phyloP scores from a whole-genome alignment of 2,113 vertebrate genomes.

The Malurus cyaneus region DNA sequence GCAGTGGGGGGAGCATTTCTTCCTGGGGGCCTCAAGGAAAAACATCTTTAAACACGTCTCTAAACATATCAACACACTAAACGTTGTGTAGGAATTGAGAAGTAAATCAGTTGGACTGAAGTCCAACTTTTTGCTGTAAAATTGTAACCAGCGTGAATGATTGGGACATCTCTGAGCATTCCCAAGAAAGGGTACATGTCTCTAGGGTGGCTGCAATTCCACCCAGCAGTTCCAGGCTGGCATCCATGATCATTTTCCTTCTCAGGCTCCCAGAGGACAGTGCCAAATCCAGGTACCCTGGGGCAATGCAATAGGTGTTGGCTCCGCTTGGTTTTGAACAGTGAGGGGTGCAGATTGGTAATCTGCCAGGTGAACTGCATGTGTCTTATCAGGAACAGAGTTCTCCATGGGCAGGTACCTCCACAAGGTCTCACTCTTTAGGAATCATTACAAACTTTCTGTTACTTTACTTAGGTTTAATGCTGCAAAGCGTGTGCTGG shows the following conservation, averaged over 20 bases:
- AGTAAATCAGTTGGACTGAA: not conserved
- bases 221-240: accelerated
- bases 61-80: not conserved
- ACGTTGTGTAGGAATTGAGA: not conserved
- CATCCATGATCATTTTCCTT: not conserved
- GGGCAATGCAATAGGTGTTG: not conserved
- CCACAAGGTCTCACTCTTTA: not conserved
- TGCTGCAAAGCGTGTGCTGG: not conserved
- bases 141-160: not conserved
- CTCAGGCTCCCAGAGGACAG: not conserved
- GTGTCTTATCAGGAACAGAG: not conserved
- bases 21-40: not conserved
- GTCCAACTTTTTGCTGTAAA: not conserved
- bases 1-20: not conserved
- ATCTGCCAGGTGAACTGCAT: not conserved
- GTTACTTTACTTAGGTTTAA: not conserved
- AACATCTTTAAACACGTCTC: not conserved
- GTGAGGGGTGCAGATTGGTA: accelerated
- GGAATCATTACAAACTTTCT: not conserved
- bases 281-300: not conserved
- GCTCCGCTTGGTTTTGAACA: not conserved
- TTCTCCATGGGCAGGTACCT: not conserved
- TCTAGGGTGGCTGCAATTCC: not conserved
- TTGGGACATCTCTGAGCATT: not conserved
- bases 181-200: not conserved